These are phyloP conservation scores for Nothoprocta pentlandii DNA, from an alignment of 2,113 vertebrate species.

Conservation along the genomic window DNA sequence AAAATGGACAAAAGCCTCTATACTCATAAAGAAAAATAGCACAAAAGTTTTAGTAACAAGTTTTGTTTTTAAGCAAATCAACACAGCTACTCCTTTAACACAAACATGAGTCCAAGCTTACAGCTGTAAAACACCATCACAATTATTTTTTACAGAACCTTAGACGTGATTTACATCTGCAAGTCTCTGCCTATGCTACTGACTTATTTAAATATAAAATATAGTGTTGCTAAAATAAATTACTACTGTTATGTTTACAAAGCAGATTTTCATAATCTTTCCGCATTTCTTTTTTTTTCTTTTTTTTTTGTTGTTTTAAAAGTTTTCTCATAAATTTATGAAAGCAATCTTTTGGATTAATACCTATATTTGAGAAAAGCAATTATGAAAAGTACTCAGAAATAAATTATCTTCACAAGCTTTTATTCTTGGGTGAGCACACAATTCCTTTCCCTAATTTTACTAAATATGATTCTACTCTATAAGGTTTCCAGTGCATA, in stretches of 20 bases:
- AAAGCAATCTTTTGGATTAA: background rate
- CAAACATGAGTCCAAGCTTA: background rate
- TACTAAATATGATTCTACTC: background rate
- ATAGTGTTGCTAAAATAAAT: background rate
- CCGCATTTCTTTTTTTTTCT: background rate
- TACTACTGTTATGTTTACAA: background rate
- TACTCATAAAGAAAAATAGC: background rate
- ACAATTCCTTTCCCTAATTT: fast-evolving
- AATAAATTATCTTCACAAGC: background rate
- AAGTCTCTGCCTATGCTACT: background rate
- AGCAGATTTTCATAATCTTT: background rate
- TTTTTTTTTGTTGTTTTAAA: background rate
- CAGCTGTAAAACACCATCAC: background rate
- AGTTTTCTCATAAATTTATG: background rate
- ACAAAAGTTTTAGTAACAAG: background rate
- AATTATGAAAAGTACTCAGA: background rate
- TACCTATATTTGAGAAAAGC: background rate
- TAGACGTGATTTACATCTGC: background rate
- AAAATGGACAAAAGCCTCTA: background rate
- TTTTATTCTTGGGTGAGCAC: background rate
- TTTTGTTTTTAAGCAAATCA: background rate
- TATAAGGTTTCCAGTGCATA: background rate
- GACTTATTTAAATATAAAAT: background rate
- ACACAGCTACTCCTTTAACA: background rate
- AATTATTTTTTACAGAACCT: background rate